Evolutionary conservation across 1,140 invertebrate species (phyloP).

Genomic region (Carcinoscorpius rotundicauda): DNA sequence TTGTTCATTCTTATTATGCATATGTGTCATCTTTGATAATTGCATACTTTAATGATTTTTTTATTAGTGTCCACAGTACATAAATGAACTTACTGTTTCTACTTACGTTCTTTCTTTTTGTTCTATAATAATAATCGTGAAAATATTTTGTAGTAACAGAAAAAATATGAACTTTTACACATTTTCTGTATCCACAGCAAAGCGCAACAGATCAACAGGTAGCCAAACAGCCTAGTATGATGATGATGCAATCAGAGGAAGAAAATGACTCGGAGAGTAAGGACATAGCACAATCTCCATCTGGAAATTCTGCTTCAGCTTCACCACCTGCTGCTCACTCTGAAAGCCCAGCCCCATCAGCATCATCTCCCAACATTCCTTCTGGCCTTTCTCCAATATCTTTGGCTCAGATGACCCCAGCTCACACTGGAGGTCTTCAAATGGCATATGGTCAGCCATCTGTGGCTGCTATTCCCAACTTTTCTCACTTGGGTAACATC

Average conservation of each 20-base stretch:
- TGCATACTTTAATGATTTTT: too few relatives aligned
- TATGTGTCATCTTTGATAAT: too few relatives aligned
- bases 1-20: too few relatives aligned
- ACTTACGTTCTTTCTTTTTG: too few relatives aligned
- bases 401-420: conserved; percentile 17
- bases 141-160: too few relatives aligned
- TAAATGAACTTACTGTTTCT: too few relatives aligned
- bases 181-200: conserved; percentile 2
- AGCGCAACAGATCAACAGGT: too few relatives aligned
- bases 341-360: conserved; percentile 10
- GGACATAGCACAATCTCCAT: conserved; percentile 14
- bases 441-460: too few relatives aligned
- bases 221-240: too few relatives aligned
- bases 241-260: not conserved
- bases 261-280: conserved; percentile 8
- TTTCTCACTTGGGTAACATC: conserved; percentile 11
- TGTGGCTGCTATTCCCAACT: conserved; percentile 14
- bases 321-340: conserved; percentile 11
- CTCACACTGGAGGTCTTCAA: conserved; percentile 12
- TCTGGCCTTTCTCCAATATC: conserved; percentile 15
- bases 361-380: conserved; percentile 14
- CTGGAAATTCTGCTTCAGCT: conserved; percentile 10
- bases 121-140: too few relatives aligned
- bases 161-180: too few relatives aligned
- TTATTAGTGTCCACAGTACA: too few relatives aligned